phyloP scores from a whole-genome alignment of 2,797 vertebrate species.

The Liparis tanakae region DNA sequence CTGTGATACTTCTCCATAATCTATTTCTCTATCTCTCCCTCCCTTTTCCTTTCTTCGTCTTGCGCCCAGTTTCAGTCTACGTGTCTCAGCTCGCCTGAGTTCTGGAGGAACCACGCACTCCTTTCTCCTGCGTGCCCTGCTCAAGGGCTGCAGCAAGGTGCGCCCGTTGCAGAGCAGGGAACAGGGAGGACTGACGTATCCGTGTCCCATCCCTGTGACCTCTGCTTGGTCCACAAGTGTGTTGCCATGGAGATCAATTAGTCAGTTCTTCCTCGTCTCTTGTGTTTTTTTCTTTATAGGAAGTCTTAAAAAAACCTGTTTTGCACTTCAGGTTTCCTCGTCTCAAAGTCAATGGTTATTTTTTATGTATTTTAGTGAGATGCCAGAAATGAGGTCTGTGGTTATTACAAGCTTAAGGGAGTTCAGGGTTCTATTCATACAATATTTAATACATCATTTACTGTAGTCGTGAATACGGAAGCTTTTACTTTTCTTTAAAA shows the following conservation, averaged over 20 bases:
- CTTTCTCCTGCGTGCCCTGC: slow-evolving; percentile 68
- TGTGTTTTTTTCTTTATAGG: background rate
- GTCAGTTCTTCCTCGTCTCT: slow-evolving; percentile 3
- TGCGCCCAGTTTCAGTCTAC: slow-evolving; percentile 84
- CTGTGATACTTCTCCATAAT: slow-evolving; percentile 63
- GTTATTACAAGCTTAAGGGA: background rate
- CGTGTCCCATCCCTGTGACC: slow-evolving; percentile 40
- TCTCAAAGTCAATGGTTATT: background rate
- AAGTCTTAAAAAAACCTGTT: background rate
- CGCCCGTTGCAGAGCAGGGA: slow-evolving; percentile 38
- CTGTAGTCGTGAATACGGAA: background rate
- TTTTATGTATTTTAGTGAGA: background rate
- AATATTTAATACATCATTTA: background rate
- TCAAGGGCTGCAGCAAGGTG: slow-evolving; percentile 63
- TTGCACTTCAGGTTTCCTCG: background rate
- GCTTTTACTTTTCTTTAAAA: background rate
- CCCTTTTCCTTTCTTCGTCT: slow-evolving; percentile 70
- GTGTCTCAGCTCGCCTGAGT: slow-evolving; percentile 71
- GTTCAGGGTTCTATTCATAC: background rate
- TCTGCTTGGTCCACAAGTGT: slow-evolving; percentile 29
- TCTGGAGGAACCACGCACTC: slow-evolving; percentile 69
- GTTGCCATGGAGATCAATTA: slow-evolving; percentile 26
- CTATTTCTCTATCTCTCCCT: slow-evolving; percentile 65
- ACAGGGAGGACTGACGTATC: slow-evolving; percentile 45
- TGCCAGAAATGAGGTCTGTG: background rate